These are phyloP conservation scores for Rhinoderma darwinii DNA, from an alignment of 2,113 vertebrate species.

Conservation along the genomic window DNA sequence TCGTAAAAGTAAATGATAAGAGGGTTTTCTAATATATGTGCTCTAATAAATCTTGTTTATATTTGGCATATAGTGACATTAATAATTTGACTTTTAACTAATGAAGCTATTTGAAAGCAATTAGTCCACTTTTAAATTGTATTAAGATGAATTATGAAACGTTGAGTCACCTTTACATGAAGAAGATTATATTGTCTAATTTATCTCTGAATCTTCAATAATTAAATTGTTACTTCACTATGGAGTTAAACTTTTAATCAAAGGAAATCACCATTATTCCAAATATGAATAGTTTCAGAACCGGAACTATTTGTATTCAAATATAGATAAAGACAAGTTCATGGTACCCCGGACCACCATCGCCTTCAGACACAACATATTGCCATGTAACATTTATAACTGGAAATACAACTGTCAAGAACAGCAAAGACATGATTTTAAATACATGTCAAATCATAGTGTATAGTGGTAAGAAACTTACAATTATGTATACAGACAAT, in stretches of 20 bases:
- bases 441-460: no score
- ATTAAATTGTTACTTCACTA: not conserved
- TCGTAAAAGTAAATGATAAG: not conserved
- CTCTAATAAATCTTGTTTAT: not conserved
- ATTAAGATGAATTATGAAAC: not conserved
- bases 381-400: no score
- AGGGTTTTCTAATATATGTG: not conserved
- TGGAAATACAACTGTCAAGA: no score
- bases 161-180: not conserved
- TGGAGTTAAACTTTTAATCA: not conserved
- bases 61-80: slow-evolving; percentile 12
- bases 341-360: no score
- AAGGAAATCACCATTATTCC: not conserved
- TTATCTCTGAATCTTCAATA: not conserved
- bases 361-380: no score
- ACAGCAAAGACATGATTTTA: no score
- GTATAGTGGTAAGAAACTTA: no score
- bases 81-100: slow-evolving; percentile 29
- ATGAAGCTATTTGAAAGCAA: slow-evolving; percentile 24
- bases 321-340: no score
- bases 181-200: not conserved
- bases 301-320: not conserved
- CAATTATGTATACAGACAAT: no score
- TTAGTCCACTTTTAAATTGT: not conserved
- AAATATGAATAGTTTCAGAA: not conserved